A percentile compares a stretch with the other conserved stretches of the same genome.
Evolutionary conservation across 2,888 invertebrate species (phyloP).

Genomic region (Netelia inedita): DNA sequence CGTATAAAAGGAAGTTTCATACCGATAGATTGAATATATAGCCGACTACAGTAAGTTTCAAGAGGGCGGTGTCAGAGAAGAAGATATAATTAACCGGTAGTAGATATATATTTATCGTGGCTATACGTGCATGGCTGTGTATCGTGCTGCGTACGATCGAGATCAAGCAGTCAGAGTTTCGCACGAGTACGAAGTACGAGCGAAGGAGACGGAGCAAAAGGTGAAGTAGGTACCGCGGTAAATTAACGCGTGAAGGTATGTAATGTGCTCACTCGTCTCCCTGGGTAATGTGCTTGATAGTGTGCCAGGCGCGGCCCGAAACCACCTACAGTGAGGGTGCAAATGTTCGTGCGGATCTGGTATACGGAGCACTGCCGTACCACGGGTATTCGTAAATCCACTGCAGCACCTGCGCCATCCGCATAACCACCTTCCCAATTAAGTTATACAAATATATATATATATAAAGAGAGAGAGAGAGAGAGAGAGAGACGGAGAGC

Average conservation of each 20-base stretch:
- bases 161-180: constrained; percentile 19
- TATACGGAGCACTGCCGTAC: constrained; percentile 26
- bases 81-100: background rate
- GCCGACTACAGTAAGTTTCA: background rate
- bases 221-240: constrained; percentile 11
- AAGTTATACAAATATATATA: constrained; percentile 4
- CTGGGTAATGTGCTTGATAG: constrained; percentile 37
- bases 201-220: constrained; percentile 9
- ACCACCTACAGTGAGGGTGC: constrained; percentile 25
- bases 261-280: constrained; percentile 1
- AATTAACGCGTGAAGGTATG: constrained; percentile 20
- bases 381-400: constrained; percentile 53
- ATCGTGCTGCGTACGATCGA: background rate
- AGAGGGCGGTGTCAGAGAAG: background rate
- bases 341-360: constrained; percentile 31
- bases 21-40: background rate
- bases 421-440: constrained; percentile 55
- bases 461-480: no score
- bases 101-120: background rate
- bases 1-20: no score
- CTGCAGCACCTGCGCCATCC: constrained; percentile 56
- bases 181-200: background rate
- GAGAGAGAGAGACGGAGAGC: no score
- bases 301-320: constrained; percentile 33
- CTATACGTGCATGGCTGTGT: background rate